These are phyloP conservation scores for Drosophila mimetica DNA, from an alignment of 2,888 invertebrate genomes.

Conservation along the genomic window DNA sequence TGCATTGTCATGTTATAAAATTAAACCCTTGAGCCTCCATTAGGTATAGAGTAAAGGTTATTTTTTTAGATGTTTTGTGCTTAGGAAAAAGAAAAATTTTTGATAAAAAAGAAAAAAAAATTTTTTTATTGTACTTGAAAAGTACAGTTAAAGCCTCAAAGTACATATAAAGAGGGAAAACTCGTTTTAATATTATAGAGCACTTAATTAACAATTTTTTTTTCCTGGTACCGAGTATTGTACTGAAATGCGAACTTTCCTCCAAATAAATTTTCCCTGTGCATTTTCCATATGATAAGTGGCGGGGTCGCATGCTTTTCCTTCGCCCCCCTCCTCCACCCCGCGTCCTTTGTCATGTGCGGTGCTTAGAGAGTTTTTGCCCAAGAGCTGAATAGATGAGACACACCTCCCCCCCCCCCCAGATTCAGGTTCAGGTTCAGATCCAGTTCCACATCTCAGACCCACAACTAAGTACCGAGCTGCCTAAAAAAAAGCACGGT, in stretches of 20 bases:
- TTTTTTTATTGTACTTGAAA: too few relatives aligned
- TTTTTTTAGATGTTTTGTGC: constrained; percentile 58
- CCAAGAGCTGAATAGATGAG: constrained; percentile 79
- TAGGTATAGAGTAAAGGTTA: constrained; percentile 62
- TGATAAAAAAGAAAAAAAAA: too few relatives aligned
- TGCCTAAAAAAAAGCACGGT: constrained; percentile 30
- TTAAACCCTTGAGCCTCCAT: too few relatives aligned
- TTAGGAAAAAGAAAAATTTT: too few relatives aligned
- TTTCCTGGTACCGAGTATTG: too few relatives aligned
- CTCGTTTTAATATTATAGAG: too few relatives aligned
- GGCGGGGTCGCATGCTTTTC: constrained; percentile 29
- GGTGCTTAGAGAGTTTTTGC: constrained; percentile 74
- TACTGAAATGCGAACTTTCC: neutral
- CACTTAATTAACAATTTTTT: too few relatives aligned
- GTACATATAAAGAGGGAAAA: too few relatives aligned
- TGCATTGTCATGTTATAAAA: too few relatives aligned
- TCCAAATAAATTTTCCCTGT: constrained; percentile 14
- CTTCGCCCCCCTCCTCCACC: neutral
- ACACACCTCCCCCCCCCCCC: constrained; percentile 33
- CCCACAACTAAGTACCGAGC: constrained; percentile 64
- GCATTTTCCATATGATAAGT: constrained; percentile 45
- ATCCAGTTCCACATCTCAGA: constrained; percentile 46
- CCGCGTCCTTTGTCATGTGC: constrained; percentile 52
- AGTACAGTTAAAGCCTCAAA: too few relatives aligned
- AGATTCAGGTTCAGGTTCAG: neutral